Evolutionary conservation across 2,888 invertebrate genomes (phyloP).

Genomic region (Xylophagus ater): DNA sequence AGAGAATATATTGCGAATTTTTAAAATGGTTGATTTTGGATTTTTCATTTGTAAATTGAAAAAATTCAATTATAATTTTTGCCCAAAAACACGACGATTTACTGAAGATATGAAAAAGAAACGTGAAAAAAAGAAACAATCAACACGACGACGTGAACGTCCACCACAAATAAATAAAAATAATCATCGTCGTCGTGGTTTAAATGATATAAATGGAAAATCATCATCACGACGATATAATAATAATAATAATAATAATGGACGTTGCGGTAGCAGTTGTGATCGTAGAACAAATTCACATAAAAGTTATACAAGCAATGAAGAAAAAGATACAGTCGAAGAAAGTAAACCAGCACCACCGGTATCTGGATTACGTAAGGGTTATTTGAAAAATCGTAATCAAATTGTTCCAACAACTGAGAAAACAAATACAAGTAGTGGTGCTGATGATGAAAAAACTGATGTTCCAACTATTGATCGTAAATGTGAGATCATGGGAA

Average conservation of each 20-base stretch:
- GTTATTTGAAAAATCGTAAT: constrained; percentile 33
- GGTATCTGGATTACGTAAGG: constrained; percentile 25
- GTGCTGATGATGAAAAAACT: constrained; percentile 36
- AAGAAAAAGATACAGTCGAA: constrained; percentile 38
- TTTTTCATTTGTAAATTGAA: constrained; percentile 39
- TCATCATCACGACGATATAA: too few relatives aligned
- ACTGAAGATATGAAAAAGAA: constrained; percentile 33
- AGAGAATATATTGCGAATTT: constrained; percentile 61
- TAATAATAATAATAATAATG: constrained; percentile 29
- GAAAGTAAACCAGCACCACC: constrained; percentile 27
- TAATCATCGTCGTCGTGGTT: not conserved
- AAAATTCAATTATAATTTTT: constrained; percentile 38
- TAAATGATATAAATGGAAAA: too few relatives aligned
- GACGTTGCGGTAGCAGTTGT: constrained; percentile 30
- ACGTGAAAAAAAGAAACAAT: constrained; percentile 34
- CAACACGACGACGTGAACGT: constrained; percentile 29
- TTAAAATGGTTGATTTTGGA: constrained; percentile 72
- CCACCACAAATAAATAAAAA: constrained; percentile 21
- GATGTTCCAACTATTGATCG: constrained; percentile 28
- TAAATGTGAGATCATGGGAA: constrained; percentile 57
- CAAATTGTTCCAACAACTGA: constrained; percentile 30
- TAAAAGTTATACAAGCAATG: constrained; percentile 32
- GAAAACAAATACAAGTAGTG: constrained; percentile 27
- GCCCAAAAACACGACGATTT: constrained; percentile 32
- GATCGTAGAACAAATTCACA: constrained; percentile 18